phyloP scores from a whole-genome alignment of 2,888 invertebrate genomes.

The Scaptomyza polygonia region DNA sequence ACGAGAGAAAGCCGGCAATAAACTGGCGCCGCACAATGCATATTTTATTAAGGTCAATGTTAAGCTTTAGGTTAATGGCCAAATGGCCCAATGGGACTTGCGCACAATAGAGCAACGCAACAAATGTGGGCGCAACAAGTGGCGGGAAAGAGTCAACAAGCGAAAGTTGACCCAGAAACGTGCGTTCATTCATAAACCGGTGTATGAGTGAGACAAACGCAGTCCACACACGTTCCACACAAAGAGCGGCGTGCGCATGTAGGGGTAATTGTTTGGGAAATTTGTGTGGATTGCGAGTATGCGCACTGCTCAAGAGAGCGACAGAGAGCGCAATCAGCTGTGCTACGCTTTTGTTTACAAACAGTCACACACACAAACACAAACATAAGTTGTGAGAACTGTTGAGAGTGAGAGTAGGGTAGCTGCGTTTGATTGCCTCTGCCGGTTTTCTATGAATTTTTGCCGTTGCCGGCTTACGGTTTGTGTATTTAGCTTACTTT shows the following conservation, averaged over 20 bases:
- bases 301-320: conserved; percentile 55
- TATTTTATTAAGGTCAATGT: conserved; percentile 66
- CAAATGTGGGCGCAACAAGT: conserved; percentile 59
- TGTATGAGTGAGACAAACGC: conserved; percentile 54
- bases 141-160: conserved; percentile 37
- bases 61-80: conserved; percentile 53
- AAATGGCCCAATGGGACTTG: conserved; percentile 38
- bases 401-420: conserved; percentile 2
- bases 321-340: conserved; percentile 45
- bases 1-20: conserved; percentile 29
- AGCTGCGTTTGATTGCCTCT: conserved; percentile 35
- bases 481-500: conserved; percentile 76
- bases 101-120: conserved; percentile 41
- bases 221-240: conserved; percentile 38
- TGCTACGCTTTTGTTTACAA: conserved; percentile 48
- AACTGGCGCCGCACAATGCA: conserved; percentile 40
- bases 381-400: conserved; percentile 20
- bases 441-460: conserved; percentile 18
- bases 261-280: conserved; percentile 83
- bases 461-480: conserved; percentile 45
- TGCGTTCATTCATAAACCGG: conserved; percentile 69
- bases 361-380: conserved; percentile 29
- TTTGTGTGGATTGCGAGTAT: conserved; percentile 63
- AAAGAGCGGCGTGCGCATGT: conserved; percentile 51
- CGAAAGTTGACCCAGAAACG: conserved; percentile 72